Percentiles rank a stretch among this genome's conserved stretches.
Evolutionary conservation across 1,140 invertebrate species (phyloP).

Genomic region (Heliconius himera): DNA sequence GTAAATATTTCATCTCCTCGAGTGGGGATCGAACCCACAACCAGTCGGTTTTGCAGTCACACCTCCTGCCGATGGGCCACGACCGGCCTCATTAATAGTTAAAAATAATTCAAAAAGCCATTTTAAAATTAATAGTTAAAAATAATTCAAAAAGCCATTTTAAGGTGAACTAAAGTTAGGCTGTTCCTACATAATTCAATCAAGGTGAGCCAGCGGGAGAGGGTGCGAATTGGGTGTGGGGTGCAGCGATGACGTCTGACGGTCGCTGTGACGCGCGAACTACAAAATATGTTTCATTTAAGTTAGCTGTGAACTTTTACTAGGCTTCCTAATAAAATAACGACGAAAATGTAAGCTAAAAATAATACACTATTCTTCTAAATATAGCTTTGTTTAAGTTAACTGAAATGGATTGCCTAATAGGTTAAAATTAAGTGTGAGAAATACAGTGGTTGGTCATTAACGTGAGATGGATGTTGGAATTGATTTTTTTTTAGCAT

Average conservation of each 20-base stretch:
- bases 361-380: background rate
- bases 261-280: slow-evolving; percentile 34
- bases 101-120: too few relatives aligned
- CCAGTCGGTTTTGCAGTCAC: too few relatives aligned
- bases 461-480: too few relatives aligned
- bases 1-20: too few relatives aligned
- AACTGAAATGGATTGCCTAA: too few relatives aligned
- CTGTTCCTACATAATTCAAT: slow-evolving; percentile 25
- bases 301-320: background rate
- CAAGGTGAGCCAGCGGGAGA: slow-evolving; percentile 9
- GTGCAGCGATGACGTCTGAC: slow-evolving; percentile 31
- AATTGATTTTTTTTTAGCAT: too few relatives aligned
- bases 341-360: background rate
- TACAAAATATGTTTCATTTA: slow-evolving; percentile 7
- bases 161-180: background rate
- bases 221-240: slow-evolving; percentile 38
- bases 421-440: too few relatives aligned
- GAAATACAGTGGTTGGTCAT: too few relatives aligned
- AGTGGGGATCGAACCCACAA: too few relatives aligned
- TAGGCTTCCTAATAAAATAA: background rate
- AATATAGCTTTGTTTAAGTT: background rate
- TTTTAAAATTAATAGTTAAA: background rate
- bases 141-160: background rate
- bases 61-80: too few relatives aligned
- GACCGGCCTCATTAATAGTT: too few relatives aligned